Evolutionary conservation across 1,140 invertebrate genomes (phyloP), one percentile per base, ranked within the genome.

Genomic region (Drosophila nigromelanica): DNA sequence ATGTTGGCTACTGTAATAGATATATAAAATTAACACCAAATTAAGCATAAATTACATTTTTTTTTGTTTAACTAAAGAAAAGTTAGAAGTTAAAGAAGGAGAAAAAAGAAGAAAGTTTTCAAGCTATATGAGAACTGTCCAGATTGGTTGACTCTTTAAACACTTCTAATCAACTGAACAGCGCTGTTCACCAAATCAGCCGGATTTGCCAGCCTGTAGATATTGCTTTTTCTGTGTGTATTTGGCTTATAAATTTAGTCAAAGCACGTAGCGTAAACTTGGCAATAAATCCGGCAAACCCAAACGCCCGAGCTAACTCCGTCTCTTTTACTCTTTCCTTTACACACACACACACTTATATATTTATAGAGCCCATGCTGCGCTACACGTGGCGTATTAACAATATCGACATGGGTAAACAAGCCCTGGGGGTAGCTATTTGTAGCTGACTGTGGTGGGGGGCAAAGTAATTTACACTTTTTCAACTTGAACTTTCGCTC

Each of bases 381-480:
- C 10, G 71, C 27, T 80, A 77, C 83, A 87, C 83, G 83, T 87
- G 83, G 80, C 83, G 79, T 89, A 87, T 87, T 89, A 87, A 89
- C 79, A 89, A 80, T 87, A 87, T 89, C 83, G 79, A 83, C 78
- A 89, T 89, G 76, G 78, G 79, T 77, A 87, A 87, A 89, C 85
- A 89, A 83, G 76, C 73, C 75, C 73, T 51, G 64, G 67, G 78
- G 78, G 72, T 67, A 71, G 63, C 52, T 64, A 11, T 39, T 63
- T 52, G 18, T 50, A 39, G 50, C 21, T 62, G 66, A 15, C 51
- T 62, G 43, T 18, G 55, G 12, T 43, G 24, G 62, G 39, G 39
- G 35, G 33, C n/a, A 61, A 77, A 83, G 82, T 87, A 87, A 87
- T 87, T 87, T 87, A 89, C 85, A 87, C 83, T 87, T 86, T 82